Percentiles rank a stretch among this genome's conserved stretches.
Conservation (phyloP, 2,113 vertebrate genomes). For the Coracopsis vasa region DNA sequence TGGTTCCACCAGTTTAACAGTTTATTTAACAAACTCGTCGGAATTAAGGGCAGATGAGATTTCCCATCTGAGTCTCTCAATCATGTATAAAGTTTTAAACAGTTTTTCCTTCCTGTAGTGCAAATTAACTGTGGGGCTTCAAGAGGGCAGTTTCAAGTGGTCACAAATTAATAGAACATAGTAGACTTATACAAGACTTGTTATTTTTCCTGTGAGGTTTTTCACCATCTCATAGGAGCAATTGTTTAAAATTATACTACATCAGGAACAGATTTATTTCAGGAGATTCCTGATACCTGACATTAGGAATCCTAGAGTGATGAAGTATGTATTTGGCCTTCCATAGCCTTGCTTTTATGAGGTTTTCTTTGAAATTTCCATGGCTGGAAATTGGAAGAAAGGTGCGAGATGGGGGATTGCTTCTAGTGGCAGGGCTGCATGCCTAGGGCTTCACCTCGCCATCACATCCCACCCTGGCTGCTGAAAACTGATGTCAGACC, state of each 20-base stretch:
- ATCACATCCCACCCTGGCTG: background rate
- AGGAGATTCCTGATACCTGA: background rate
- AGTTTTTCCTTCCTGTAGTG: background rate
- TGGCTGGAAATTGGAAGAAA: background rate
- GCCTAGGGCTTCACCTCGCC: background rate
- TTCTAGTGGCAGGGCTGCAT: accelerated
- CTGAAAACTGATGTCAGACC: background rate
- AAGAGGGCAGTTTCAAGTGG: background rate
- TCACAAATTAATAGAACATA: background rate
- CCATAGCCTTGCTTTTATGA: background rate
- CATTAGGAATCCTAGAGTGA: background rate
- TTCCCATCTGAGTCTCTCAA: background rate
- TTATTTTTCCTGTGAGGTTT: background rate
- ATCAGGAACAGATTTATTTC: background rate
- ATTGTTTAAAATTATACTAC: background rate
- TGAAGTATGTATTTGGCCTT: background rate
- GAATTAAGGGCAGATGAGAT: background rate
- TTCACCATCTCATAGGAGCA: background rate
- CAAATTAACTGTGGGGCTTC: background rate
- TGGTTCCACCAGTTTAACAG: background rate
- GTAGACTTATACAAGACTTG: background rate
- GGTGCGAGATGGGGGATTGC: background rate
- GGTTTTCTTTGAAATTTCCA: background rate
- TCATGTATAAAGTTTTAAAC: background rate
- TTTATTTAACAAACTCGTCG: background rate